Percentiles rank a stretch among this genome's conserved stretches.
Evolutionary conservation across 2,113 vertebrate species (phyloP).

Genomic region (Poecile atricapillus): DNA sequence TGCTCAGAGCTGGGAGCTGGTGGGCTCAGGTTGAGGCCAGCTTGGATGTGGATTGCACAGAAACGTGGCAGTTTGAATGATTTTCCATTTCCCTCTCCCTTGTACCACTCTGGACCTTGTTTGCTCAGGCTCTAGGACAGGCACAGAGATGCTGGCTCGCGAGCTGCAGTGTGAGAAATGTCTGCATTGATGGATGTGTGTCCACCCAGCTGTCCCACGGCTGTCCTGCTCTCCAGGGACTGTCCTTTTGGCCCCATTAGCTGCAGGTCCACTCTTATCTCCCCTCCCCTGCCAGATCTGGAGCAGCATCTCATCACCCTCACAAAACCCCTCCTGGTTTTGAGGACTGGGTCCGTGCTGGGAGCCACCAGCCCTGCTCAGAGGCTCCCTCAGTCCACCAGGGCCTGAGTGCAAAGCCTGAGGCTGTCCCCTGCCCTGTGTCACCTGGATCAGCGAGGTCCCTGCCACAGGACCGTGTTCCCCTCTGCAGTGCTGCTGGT

Average conservation of each 20-base stretch:
- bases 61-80: background rate
- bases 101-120: background rate
- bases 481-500: background rate
- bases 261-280: background rate
- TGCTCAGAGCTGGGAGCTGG: background rate
- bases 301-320: background rate
- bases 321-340: background rate
- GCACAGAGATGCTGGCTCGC: rapidly evolving
- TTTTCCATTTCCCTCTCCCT: background rate
- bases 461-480: background rate
- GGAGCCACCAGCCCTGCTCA: background rate
- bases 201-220: background rate
- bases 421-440: background rate
- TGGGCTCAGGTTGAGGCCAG: background rate
- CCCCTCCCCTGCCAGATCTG: background rate
- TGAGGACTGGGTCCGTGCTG: background rate
- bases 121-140: background rate
- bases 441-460: background rate
- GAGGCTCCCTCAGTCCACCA: background rate
- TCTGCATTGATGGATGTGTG: background rate
- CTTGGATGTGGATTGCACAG: background rate
- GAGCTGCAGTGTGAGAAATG: background rate
- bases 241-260: background rate
- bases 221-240: background rate
- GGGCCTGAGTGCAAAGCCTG: background rate